Evolutionary conservation across 2,797 vertebrate species (phyloP), one percentile per base, ranked within the genome.

Genomic region (Phyllotis vaccarum): DNA sequence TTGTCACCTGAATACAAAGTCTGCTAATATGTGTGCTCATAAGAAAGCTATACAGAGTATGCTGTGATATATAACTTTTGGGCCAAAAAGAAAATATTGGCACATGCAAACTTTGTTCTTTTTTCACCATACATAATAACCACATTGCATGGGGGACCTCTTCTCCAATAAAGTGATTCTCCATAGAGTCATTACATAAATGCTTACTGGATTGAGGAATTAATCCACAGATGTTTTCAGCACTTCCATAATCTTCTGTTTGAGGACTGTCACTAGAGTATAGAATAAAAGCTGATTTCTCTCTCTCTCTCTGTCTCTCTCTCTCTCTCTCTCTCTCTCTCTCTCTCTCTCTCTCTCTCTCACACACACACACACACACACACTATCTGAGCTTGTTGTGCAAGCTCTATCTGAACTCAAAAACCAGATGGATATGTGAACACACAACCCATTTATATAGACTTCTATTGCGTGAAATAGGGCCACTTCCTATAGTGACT

Each of bases 1-100:
- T 89, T 96, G 79, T 49, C 74, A 95, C 37, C 86, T 92, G 40
- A 76, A 95, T 85, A 92, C 76, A 70, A 80, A 56, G 49, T 70
- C 64, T 70, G 62, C 49, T 56, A 81, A 81, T 58, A 24, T 31
- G 49, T 85, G 66, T 81, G n/a, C 86, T 31, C 22, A 70, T 27
- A 58, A 5, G 72, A 91, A 81, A 91, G 75, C 54, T 93, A 31
- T 70, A 72, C 86, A 19, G 27, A 56, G 60, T 60, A 66, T 46
- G 7, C 49, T 74, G 2, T 85, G 19, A 4, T 60, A 70, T 6
- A 72, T 11, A 40, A 60, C n/a, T n/a, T 54, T 68, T 68, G 81
- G 80, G 80, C 24, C 43, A 89, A 86, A 96, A 82, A 58, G 72
- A 93, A 93, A 88, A 92, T 86, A 60, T 46, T 74, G 79, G 14